Evolutionary conservation across 2,888 invertebrate genomes (phyloP), one percentile per base, ranked within the genome.

Genomic region (Disparrhopalites patrizii): DNA sequence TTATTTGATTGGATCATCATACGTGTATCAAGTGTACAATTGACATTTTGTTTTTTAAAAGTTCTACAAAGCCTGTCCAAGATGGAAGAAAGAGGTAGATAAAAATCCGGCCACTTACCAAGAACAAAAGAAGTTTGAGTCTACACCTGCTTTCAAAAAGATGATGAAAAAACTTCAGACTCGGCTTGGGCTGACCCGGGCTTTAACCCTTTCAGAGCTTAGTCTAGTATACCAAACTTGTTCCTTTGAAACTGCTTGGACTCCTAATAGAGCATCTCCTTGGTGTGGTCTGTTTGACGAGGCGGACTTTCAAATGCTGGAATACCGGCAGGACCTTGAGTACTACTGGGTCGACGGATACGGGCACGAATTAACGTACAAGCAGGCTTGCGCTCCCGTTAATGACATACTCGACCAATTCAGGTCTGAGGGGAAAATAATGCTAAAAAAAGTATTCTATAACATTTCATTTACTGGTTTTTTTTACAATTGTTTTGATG

Each of bases 301-400:
- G 65, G 79, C 85, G 5, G 84, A 85, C 73, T 81, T 73, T 5
- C 50, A 68, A 23, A 36, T 83, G 25, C 75, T 91, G 65, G 91
- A 92, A 79, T 93, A 88, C 77, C 83, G 83, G 36, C 85, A 87
- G 76, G 92, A 93, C 78, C 78, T 93, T 58, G 86, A 87, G 78
- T 86, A 89, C 77, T 93, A 89, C 78, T 91, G 89, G 88, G 80
- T 86, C 68, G 90, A 91, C 78, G 91, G 92, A 8, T 91, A 91
- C 76, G 92, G 90, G 8, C 83, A 86, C 77, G 82, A 86, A 69
- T 78, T 93, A 58, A 88, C 88, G 1, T 85, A 87, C 76, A 81
- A 85, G 71, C 88, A 88, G 79, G 90, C 91, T 1, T 93, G 93
- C 78, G 82, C 87, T 66, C 83, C 87, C 25, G 82, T 91, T 62